A percentile compares a stretch with the other conserved stretches of the same genome.
Evolutionary conservation across 2,113 vertebrate species (phyloP).

Genomic region (Gymnarchus niloticus): DNA sequence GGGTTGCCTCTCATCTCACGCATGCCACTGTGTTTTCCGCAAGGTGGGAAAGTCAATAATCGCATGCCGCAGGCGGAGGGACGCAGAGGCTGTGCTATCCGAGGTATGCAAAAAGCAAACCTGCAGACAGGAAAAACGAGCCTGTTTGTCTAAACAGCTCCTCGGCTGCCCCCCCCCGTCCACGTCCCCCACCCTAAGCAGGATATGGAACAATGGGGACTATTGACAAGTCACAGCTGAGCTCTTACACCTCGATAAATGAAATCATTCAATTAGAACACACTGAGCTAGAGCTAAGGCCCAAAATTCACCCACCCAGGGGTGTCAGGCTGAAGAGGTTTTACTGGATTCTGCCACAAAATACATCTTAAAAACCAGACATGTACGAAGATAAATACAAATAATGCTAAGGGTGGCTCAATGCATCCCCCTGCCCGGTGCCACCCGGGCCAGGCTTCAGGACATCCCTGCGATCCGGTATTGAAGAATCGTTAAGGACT

Average conservation of each 20-base stretch:
- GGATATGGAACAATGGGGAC: background rate
- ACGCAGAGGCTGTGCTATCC: slow-evolving; percentile 47
- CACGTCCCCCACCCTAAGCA: background rate
- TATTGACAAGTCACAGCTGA: slow-evolving; percentile 17
- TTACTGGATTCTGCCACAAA: background rate
- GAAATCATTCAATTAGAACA: slow-evolving; percentile 15
- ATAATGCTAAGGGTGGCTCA: background rate
- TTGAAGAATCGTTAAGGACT: background rate
- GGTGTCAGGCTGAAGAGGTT: background rate
- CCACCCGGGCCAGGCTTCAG: no score
- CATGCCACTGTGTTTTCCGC: slow-evolving; percentile 49
- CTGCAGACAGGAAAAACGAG: slow-evolving; percentile 6
- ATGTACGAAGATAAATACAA: background rate
- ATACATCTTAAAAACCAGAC: background rate
- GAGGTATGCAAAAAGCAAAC: slow-evolving; percentile 4
- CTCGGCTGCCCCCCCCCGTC: background rate
- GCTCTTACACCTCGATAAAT: slow-evolving; percentile 7
- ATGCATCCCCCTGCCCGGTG: background rate
- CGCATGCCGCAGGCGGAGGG: slow-evolving; percentile 58
- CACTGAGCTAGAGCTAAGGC: background rate
- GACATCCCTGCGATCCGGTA: background rate
- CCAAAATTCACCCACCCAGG: background rate
- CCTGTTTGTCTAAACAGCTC: background rate
- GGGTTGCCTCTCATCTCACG: slow-evolving; percentile 64
- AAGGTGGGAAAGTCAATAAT: slow-evolving; percentile 59